Evolutionary conservation across 1,140 invertebrate species (phyloP), one percentile per base, ranked within the genome.

Genomic region (Vanessa tameamea): DNA sequence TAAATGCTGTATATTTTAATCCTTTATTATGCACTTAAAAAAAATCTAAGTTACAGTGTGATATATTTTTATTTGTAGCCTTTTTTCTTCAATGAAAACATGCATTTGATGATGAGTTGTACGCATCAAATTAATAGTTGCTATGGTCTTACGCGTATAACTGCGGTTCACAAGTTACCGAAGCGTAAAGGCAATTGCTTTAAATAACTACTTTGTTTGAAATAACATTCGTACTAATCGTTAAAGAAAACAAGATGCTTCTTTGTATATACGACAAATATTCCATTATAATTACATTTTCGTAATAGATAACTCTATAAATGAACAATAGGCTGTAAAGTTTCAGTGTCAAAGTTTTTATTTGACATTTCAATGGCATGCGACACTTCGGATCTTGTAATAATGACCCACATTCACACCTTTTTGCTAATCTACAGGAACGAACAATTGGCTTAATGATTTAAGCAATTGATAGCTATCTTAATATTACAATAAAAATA

Each of bases 341-440:
- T 69, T 74, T 74, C 66, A 69, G 59, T 74, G 73, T 74, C 67
- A 69, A 74, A 57, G 72, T 74, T 74, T 65, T 69, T 74, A 75
- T 75, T 63, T 15, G 26, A 71, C 47, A 57, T 74, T 74, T 75
- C 73, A 75, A 75, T 75, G 73, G 68, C 68, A 73, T 69, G 63
- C 37, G 73, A 73, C 65, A 71, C n/a, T 50, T 50, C 2, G 69
- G 57, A 70, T 78, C 77, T 76, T 69, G 79, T 80, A 76, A 78
- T 78, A 78, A 75, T 75, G 75, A 75, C 79, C 69, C 61, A 73
- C 65, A 76, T 81, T 81, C 79, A 68, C 79, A 81, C 79, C 74
- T 81, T 81, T 78, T 78, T 78, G 67, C 57, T 53, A 66, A 75
- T 63, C 64, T 20, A 51, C 69, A 64, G 73, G 74, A 67, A 69